These are phyloP conservation scores for Serranus cabrilla DNA, from an alignment of 2,797 vertebrate genomes.

Conservation along the genomic window DNA sequence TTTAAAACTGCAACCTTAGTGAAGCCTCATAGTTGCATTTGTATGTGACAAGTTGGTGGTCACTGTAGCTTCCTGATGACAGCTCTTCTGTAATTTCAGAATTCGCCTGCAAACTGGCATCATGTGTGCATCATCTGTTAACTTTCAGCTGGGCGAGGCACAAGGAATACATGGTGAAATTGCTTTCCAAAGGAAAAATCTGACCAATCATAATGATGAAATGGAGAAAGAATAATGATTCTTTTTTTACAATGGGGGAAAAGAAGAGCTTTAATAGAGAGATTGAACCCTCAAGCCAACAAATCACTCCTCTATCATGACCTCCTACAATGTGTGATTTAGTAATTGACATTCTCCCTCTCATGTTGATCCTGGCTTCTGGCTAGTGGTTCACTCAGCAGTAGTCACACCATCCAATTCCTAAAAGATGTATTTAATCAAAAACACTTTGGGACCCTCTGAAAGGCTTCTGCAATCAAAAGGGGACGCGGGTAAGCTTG, in stretches of 20 bases:
- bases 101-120: not conserved
- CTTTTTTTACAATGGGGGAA: constrained; percentile 8
- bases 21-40: not conserved
- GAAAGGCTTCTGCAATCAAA: constrained; percentile 36
- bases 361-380: constrained; percentile 61
- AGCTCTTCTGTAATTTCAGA: constrained; percentile 28
- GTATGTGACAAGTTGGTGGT: not conserved
- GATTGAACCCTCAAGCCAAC: constrained; percentile 42
- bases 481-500: not conserved
- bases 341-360: constrained; percentile 52
- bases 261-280: constrained; percentile 38
- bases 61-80: not conserved
- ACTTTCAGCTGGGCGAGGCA: constrained; percentile 4
- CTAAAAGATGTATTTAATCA: constrained; percentile 53
- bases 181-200: constrained; percentile 16
- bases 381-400: constrained; percentile 42
- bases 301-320: constrained; percentile 44
- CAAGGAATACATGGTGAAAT: not conserved
- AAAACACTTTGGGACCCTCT: constrained; percentile 29
- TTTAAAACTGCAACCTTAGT: not conserved
- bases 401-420: constrained; percentile 38
- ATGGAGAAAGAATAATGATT: constrained; percentile 1
- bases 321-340: constrained; percentile 60
- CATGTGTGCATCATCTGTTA: constrained; percentile 35
- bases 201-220: constrained; percentile 17